Evolutionary conservation across 2,113 vertebrate species (phyloP), one percentile per base, ranked within the genome.

Genomic region (Tachuris rubrigastra): DNA sequence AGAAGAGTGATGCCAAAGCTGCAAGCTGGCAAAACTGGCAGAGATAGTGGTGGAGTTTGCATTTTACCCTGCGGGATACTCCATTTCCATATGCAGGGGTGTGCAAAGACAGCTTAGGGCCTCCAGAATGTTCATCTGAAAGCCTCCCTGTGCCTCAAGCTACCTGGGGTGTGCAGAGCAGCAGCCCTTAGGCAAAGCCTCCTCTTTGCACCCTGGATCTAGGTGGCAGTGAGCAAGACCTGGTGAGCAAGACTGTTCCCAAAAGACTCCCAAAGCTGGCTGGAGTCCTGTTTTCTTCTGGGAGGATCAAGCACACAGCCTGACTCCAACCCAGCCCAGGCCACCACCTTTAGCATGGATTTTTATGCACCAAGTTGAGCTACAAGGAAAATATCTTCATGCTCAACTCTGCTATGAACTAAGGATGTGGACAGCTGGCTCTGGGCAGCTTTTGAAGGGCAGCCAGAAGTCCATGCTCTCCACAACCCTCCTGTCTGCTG

Each of bases 11-110:
- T 50, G 49, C 42, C 75, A 90, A 86, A 80, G 41, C 42, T 76
- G 30, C 47, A 47, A 58, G 60, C 0, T 25, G 21, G 46, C 77
- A 41, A 66, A 92, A 41, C 8, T 0, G 0, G 24, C 39, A 62
- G 85, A 67, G 33, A 14, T 7, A 20, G 16, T 35, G 33, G 27
- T 60, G 18, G 31, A 59, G 19, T 89, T 58, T 50, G 63, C 35
- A 16, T 84, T 94, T 84, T 63, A 39, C 4, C 3, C 49, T 23
- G 5, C 19, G 24, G 67, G 49, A 39, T 42, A 30, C 41, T 44
- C 56, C 12, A 19, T 63, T 95, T 77, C 42, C 37, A 27, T 6
- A 7, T 0, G 0, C 23, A 65, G 49, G 27, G 30, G 8, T 50
- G 33, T 39, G 71, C 31, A 77, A 46, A 91, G 35, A 33, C 39